phyloP scores from a whole-genome alignment of 2,888 invertebrate genomes.

The Acronicta psi region DNA sequence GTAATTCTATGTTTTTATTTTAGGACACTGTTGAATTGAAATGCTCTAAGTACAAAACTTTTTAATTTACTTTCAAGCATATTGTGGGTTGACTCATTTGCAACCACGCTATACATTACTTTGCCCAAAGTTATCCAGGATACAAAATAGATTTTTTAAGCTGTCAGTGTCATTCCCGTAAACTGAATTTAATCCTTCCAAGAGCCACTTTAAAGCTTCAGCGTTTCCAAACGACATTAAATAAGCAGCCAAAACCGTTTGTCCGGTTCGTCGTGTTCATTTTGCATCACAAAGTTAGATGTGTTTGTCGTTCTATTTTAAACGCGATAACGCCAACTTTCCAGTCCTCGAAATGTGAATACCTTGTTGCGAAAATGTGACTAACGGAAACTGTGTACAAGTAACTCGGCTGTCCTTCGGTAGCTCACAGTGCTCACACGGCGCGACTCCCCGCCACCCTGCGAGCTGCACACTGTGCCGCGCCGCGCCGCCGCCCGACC shows the following conservation, averaged over 20 bases:
- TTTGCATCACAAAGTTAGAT: conserved; percentile 88
- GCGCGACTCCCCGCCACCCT: conserved; percentile 37
- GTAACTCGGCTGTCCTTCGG: conserved; percentile 82
- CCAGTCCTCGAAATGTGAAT: conserved; percentile 88
- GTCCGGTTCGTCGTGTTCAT: conserved; percentile 77
- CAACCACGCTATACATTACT: conserved; percentile 7
- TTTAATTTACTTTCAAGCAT: conserved; percentile 19
- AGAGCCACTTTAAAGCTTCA: conserved; percentile 45
- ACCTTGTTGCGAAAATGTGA: conserved; percentile 89
- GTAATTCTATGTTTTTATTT: conserved; percentile 46
- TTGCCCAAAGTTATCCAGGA: conserved; percentile 10
- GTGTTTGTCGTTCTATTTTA: conserved; percentile 88
- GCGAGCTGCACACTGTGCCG: conserved; percentile 8
- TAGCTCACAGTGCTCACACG: conserved; percentile 44
- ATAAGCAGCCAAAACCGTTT: conserved; percentile 60
- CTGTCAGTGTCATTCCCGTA: conserved; percentile 19
- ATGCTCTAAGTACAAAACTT: no score
- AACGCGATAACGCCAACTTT: conserved; percentile 88
- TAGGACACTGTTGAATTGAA: conserved; percentile 26
- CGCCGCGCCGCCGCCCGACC: conserved; percentile 21
- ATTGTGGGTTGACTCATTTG: conserved; percentile 12
- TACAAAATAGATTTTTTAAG: conserved; percentile 17
- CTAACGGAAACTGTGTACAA: conserved; percentile 88
- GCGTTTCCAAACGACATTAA: conserved; percentile 60
- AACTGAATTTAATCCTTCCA: conserved; percentile 38